These are phyloP conservation scores for Fistularia tabacaria DNA, from an alignment of 2,797 vertebrate genomes.

Conservation along the genomic window DNA sequence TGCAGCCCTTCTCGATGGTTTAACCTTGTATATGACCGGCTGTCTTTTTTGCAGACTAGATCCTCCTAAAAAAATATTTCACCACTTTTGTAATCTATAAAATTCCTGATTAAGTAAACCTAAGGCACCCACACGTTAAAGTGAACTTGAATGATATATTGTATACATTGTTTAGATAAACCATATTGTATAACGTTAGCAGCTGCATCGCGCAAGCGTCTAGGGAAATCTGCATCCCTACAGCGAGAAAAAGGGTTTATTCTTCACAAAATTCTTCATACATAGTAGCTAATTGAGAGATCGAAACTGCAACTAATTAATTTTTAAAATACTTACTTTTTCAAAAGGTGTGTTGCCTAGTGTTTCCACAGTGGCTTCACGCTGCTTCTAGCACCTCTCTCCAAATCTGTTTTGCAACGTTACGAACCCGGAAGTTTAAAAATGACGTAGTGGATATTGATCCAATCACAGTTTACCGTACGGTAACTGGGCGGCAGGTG, in stretches of 20 bases:
- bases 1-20: not conserved
- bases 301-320: not conserved
- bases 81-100: too few species aligned
- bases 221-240: too few species aligned
- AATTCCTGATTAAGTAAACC: too few species aligned
- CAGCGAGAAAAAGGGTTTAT: not conserved
- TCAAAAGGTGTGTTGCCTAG: not conserved
- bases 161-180: not conserved
- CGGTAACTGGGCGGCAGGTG: not conserved
- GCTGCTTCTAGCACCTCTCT: not conserved
- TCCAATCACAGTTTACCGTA: constrained; percentile 40
- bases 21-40: constrained; percentile 33
- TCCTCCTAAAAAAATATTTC: not conserved
- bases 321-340: constrained; percentile 40
- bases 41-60: not conserved
- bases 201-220: not conserved
- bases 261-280: not conserved
- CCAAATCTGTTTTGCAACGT: constrained; percentile 52
- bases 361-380: constrained; percentile 8
- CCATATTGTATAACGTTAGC: constrained; percentile 19
- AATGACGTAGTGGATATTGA: constrained; percentile 2
- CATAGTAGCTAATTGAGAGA: not conserved
- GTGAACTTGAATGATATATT: too few species aligned
- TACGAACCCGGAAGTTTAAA: constrained; percentile 54
- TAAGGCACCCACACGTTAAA: too few species aligned